phyloP scores from a whole-genome alignment of 2,113 vertebrate genomes.

The Chionis minor region DNA sequence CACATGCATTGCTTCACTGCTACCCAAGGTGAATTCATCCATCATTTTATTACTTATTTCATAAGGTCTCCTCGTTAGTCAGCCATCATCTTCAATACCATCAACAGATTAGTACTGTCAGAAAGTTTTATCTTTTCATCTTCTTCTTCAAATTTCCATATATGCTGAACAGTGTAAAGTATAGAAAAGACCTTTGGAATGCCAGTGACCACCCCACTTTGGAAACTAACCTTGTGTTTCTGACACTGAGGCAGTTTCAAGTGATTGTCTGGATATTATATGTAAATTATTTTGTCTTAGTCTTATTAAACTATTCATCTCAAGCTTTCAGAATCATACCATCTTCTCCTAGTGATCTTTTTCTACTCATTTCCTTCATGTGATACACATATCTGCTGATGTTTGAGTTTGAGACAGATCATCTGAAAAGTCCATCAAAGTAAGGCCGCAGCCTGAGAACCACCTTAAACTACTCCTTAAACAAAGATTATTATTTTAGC shows the following conservation, averaged over 20 bases:
- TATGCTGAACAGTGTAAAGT: neutral
- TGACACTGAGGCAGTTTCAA: neutral
- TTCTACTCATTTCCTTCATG: neutral
- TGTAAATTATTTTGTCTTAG: neutral
- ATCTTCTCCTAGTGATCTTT: neutral
- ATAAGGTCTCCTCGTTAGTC: neutral
- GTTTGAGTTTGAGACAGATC: neutral
- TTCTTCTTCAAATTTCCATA: neutral
- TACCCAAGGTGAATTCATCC: neutral
- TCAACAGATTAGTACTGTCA: neutral
- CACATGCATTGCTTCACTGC: neutral
- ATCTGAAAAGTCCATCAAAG: neutral
- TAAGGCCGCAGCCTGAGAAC: neutral
- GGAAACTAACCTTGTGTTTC: neutral
- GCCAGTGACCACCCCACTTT: neutral
- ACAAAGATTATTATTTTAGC: neutral
- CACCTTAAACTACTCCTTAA: neutral
- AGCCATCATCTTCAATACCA: neutral
- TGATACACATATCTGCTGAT: neutral
- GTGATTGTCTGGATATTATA: neutral
- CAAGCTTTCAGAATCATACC: neutral
- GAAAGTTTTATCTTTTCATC: neutral
- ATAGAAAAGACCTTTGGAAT: neutral
- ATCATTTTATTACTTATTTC: neutral
- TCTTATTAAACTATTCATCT: neutral